A percentile compares a stretch with the other conserved stretches of the same genome.
These are phyloP conservation scores for Eidolon helvum DNA, from an alignment of 2,113 vertebrate species.

Conservation along the genomic window DNA sequence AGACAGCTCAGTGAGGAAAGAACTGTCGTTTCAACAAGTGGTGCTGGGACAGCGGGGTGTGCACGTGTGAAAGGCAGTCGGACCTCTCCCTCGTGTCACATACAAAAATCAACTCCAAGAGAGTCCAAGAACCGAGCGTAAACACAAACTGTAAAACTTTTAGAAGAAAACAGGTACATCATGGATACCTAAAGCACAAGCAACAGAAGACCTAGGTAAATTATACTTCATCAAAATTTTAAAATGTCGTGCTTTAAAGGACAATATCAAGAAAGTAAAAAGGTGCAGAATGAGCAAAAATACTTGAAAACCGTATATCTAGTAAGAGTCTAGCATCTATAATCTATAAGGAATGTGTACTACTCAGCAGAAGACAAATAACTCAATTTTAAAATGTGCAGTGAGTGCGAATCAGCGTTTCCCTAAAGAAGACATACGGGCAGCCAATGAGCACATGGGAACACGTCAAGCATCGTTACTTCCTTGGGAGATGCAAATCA, in stretches of 20 bases:
- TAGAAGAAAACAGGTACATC: background rate
- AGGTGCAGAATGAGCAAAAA: background rate
- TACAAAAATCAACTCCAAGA: background rate
- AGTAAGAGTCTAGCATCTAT: background rate
- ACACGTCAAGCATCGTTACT: rapidly evolving
- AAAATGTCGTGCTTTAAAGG: background rate
- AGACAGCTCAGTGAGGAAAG: background rate
- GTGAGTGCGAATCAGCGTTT: background rate
- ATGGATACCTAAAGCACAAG: background rate
- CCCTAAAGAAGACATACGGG: too few relatives aligned
- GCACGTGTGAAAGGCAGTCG: background rate
- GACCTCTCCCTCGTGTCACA: rapidly evolving
- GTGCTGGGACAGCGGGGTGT: background rate
- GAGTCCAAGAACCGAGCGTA: background rate
- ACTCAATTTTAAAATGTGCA: background rate
- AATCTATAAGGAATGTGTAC: background rate
- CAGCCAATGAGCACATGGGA: background rate
- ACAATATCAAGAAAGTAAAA: background rate
- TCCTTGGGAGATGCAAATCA: background rate
- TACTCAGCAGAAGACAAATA: background rate
- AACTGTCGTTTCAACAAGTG: background rate
- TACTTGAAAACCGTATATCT: background rate
- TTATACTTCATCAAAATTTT: background rate
- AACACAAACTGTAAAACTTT: background rate
- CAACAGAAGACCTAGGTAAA: background rate